A percentile compares a stretch with the other conserved stretches of the same genome.
phyloP scores from a whole-genome alignment of 2,888 invertebrate species.

The Trichopoda pennipes region DNA sequence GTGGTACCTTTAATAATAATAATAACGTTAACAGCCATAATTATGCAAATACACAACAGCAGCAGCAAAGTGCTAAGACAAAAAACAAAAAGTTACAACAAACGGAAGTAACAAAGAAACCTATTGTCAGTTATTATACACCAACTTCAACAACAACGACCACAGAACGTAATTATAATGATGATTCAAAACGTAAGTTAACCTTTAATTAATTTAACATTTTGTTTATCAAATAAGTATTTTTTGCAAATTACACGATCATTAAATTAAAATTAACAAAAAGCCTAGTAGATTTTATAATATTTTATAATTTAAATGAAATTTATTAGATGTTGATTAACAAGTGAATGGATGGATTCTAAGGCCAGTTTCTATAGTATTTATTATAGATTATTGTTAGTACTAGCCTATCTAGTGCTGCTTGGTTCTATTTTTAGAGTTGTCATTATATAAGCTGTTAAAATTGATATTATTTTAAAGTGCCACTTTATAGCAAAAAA shows the following conservation, averaged over 20 bases:
- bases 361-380: too few relatives aligned
- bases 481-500: too few relatives aligned
- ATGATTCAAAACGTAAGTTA: conserved; percentile 79
- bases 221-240: not conserved
- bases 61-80: conserved; percentile 55
- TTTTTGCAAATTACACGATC: not conserved
- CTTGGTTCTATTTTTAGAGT: too few relatives aligned
- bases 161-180: conserved; percentile 73
- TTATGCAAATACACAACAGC: conserved; percentile 70
- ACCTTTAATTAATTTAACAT: conserved; percentile 12
- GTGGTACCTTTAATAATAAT: conserved; percentile 70
- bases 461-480: too few relatives aligned
- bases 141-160: conserved; percentile 73
- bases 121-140: conserved; percentile 78
- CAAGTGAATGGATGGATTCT: too few relatives aligned
- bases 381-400: too few relatives aligned
- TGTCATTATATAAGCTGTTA: too few relatives aligned
- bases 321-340: too few relatives aligned
- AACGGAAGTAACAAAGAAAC: conserved; percentile 74
- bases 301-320: too few relatives aligned
- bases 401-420: too few relatives aligned
- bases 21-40: conserved; percentile 68
- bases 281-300: too few relatives aligned
- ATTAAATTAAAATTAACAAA: not conserved
- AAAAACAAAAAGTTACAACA: conserved; percentile 50